Conservation (phyloP, 2,113 vertebrate genomes). For the Anhinga rufa region DNA sequence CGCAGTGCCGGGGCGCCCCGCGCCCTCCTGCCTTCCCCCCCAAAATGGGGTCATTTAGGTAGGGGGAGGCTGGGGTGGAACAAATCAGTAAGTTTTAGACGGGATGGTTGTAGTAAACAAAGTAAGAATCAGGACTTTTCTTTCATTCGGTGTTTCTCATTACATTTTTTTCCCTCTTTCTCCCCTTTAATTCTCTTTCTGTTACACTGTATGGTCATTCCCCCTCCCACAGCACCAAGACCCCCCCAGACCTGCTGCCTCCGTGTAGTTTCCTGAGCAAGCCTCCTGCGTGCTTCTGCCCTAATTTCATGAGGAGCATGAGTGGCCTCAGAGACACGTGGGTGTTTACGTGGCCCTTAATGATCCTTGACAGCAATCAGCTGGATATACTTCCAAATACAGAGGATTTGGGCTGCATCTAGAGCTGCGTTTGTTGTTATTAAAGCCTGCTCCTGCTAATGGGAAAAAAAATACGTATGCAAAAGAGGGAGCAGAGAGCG, state of each 20-base stretch:
- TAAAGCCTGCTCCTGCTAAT: neutral
- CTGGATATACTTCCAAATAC: neutral
- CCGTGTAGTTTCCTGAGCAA: accelerated
- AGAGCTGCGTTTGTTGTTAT: neutral
- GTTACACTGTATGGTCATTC: neutral
- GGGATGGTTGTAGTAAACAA: neutral
- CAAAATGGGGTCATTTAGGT: too few relatives aligned
- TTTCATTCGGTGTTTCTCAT: neutral
- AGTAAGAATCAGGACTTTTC: accelerated
- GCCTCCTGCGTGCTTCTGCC: neutral
- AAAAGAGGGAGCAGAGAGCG: neutral
- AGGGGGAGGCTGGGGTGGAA: too few relatives aligned
- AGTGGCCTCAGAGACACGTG: accelerated
- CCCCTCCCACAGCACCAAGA: accelerated
- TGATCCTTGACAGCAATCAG: neutral
- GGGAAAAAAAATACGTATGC: accelerated
- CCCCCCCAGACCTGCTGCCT: neutral
- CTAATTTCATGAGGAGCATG: accelerated
- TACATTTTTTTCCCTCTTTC: neutral
- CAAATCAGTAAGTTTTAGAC: neutral
- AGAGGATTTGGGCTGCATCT: neutral
- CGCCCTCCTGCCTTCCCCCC: too few relatives aligned
- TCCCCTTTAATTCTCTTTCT: too few relatives aligned
- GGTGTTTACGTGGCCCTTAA: accelerated
- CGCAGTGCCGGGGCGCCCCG: too few relatives aligned